These are phyloP conservation scores for Perca flavescens DNA, from an alignment of 2,113 vertebrate genomes.

Conservation along the genomic window DNA sequence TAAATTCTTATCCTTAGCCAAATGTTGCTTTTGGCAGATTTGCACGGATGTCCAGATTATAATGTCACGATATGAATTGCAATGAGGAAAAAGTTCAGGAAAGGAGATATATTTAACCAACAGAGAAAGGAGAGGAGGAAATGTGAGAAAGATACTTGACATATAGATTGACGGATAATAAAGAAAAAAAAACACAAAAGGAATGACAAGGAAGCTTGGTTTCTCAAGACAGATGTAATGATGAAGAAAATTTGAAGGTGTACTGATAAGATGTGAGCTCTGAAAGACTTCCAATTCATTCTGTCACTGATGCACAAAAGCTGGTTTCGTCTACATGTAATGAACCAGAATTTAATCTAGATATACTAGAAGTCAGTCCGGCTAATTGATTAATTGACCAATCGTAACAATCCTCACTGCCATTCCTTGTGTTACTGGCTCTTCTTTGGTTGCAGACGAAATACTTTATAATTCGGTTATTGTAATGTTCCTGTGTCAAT, in stretches of 20 bases:
- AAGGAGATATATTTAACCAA: conserved; percentile 47
- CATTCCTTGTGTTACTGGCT: not conserved
- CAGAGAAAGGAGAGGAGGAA: conserved; percentile 11
- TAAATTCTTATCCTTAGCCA: conserved; percentile 51
- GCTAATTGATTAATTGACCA: not conserved
- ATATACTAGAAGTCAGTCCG: not conserved
- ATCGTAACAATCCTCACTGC: not conserved
- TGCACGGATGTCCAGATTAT: conserved; percentile 60
- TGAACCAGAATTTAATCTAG: not conserved
- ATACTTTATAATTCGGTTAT: conserved; percentile 51
- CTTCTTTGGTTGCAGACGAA: conserved; percentile 44
- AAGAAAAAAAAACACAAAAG: conserved; percentile 17
- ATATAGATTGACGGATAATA: not conserved
- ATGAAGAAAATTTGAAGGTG: not conserved
- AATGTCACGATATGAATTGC: conserved; percentile 63
- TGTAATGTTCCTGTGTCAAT: conserved; percentile 33
- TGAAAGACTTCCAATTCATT: not conserved
- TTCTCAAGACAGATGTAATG: conserved; percentile 1
- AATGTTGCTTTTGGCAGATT: conserved; percentile 74
- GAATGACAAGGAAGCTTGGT: not conserved
- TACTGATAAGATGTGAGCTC: not conserved
- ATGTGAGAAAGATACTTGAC: conserved; percentile 23
- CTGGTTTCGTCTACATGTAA: not conserved
- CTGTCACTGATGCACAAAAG: not conserved
- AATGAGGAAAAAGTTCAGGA: conserved; percentile 47